phyloP scores from a whole-genome alignment of 2,797 vertebrate genomes.

The Etheostoma perlongum region DNA sequence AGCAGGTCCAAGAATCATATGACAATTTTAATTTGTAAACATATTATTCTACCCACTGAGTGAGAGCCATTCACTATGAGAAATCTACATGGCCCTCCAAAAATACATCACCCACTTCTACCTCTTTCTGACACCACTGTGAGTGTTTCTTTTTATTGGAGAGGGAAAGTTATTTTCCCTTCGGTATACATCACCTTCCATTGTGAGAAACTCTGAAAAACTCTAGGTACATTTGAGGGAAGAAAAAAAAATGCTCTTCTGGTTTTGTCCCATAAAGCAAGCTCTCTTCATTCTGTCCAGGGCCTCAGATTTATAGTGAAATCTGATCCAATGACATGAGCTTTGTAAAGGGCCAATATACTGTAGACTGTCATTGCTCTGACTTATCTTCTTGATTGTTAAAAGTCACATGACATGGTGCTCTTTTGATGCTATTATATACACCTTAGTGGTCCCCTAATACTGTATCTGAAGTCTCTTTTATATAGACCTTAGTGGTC shows the following conservation, averaged over 20 bases:
- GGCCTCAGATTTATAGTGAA: not conserved
- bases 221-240: not conserved
- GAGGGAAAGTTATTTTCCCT: not conserved
- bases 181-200: not conserved
- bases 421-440: no score
- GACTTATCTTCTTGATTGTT: slow-evolving; percentile 8
- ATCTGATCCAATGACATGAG: not conserved
- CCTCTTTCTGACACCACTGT: not conserved
- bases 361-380: not conserved
- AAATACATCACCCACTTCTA: not conserved
- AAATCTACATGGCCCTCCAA: not conserved
- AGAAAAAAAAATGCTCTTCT: not conserved
- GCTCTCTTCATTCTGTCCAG: not conserved
- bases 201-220: slow-evolving; percentile 9
- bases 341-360: not conserved
- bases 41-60: not conserved
- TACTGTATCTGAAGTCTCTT: no score
- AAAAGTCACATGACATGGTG: no score
- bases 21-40: not conserved
- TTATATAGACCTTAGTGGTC: no score
- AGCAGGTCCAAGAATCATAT: not conserved
- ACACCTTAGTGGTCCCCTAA: no score
- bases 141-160: slow-evolving; percentile 2
- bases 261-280: not conserved
- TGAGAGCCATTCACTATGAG: not conserved